These are phyloP conservation scores for Alauda arvensis DNA, from an alignment of 2,797 vertebrate species.

Conservation along the genomic window DNA sequence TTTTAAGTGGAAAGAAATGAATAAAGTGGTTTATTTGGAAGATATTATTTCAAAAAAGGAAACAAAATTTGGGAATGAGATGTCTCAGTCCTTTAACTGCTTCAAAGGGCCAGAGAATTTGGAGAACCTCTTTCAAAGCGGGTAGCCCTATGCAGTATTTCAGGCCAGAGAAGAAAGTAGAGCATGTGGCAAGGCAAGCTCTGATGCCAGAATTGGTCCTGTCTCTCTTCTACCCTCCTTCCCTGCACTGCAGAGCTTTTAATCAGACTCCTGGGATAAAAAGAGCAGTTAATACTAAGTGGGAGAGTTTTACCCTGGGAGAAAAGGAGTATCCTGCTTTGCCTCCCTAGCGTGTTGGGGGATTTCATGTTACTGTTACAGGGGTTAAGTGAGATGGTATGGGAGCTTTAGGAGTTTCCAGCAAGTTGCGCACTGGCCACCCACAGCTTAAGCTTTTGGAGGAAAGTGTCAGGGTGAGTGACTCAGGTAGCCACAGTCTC, in stretches of 20 bases:
- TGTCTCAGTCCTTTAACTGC: neutral
- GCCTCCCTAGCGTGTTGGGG: neutral
- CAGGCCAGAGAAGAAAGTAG: neutral
- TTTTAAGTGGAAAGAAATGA: neutral
- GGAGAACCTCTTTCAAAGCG: neutral
- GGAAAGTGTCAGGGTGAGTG: accelerated
- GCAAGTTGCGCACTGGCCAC: neutral
- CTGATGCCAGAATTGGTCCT: neutral
- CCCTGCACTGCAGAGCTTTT: neutral
- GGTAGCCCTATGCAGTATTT: neutral
- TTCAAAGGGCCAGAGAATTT: neutral
- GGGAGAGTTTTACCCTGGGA: neutral
- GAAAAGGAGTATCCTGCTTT: neutral
- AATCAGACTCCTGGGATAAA: neutral
- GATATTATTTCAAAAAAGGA: neutral
- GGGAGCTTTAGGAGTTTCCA: neutral
- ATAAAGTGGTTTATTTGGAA: neutral
- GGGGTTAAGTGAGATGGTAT: neutral
- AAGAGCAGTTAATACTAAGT: neutral
- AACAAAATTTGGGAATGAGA: neutral
- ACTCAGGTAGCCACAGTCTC: neutral
- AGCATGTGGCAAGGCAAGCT: neutral
- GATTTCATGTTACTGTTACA: neutral
- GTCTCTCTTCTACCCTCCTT: neutral
- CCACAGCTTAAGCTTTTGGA: neutral